Conservation (phyloP, 2,888 invertebrate genomes). For the Gastracanthus pulcherrimus region DNA sequence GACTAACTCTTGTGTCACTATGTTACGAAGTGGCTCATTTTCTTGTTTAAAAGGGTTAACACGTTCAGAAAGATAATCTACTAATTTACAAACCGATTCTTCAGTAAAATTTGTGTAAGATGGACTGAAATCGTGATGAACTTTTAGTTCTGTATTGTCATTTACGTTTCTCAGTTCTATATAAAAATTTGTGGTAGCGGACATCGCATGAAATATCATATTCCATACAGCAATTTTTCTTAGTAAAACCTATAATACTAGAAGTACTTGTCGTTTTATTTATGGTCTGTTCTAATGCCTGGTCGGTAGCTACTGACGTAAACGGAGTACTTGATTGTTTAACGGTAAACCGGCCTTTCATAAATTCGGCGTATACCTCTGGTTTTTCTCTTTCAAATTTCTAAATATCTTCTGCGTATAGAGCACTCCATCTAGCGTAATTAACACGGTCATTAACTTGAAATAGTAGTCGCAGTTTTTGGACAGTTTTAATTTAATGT, state of each 20-base stretch:
- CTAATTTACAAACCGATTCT: too few relatives aligned
- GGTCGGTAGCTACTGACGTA: background rate
- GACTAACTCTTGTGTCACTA: too few relatives aligned
- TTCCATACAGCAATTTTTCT: slow-evolving; percentile 8
- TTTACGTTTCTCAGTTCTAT: background rate
- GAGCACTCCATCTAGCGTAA: slow-evolving; percentile 31
- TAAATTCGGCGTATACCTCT: slow-evolving; percentile 33
- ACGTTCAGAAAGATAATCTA: too few relatives aligned
- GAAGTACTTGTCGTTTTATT: background rate
- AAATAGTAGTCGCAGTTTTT: slow-evolving; percentile 17
- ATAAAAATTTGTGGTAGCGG: background rate
- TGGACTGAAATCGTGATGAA: background rate
- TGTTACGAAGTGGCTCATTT: too few relatives aligned
- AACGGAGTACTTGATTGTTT: slow-evolving; percentile 5
- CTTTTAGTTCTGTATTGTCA: background rate
- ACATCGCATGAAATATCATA: background rate
- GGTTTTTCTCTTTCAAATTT: background rate
- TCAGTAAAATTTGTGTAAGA: too few relatives aligned
- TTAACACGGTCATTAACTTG: slow-evolving; percentile 27
- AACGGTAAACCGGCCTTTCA: slow-evolving; percentile 27
- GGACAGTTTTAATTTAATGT: too few relatives aligned
- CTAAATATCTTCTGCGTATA: slow-evolving; percentile 27
- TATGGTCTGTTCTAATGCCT: background rate
- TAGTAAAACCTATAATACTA: background rate
- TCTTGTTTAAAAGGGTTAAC: too few relatives aligned